Base-by-base conservation (phyloP, 2,797 vertebrate genomes). In the Cottoperca gobio region DNA sequence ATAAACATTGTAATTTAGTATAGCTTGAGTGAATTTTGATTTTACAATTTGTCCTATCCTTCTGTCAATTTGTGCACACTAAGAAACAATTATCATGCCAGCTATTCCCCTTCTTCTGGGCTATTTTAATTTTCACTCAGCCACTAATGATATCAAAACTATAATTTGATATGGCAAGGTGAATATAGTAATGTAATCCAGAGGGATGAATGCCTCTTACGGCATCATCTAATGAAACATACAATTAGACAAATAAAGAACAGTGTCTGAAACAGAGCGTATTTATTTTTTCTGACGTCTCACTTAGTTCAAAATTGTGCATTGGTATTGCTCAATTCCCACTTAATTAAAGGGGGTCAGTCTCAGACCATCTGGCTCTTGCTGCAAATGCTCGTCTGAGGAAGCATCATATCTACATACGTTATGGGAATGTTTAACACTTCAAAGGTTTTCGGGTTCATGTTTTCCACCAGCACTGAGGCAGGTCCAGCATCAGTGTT, bases 361-460 rank as follows among this genome's bases (percentile, higher is more conserved):
- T 37, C 23, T 73, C 57, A 43, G 62, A 71, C 31, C 80, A 83
- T 74, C 73, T 87, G 76, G 31, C 24, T 48, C 46, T 64, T 59
- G 60, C 64, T 67, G 45, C 46, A 73, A 72, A 87, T 75, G 59
- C 70, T 55, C 17, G 5, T 73, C 74, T 26, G 10, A 67, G 43
- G 68, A 70, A 61, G 37, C 48, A 48, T 73, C 6, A 63, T 6
- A 43, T 60, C 70, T 78, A 39, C 59, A 76, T 78, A 65, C 49
- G 61, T 50, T 35, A 26, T 21, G 42, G 39, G 53, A 71, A 68
- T 55, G 37, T 66, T 46, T 39, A 53, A 60, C 57, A 71, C 70
- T 71, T 45, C 58, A 71, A 71, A 75, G 62, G 33, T 58, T 76
- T 60, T 57, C 28, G 16, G 28, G 39, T 43, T 57, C 46, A 40